phyloP scores from a whole-genome alignment of 2,113 vertebrate genomes.

The Leptocoma aspasia region DNA sequence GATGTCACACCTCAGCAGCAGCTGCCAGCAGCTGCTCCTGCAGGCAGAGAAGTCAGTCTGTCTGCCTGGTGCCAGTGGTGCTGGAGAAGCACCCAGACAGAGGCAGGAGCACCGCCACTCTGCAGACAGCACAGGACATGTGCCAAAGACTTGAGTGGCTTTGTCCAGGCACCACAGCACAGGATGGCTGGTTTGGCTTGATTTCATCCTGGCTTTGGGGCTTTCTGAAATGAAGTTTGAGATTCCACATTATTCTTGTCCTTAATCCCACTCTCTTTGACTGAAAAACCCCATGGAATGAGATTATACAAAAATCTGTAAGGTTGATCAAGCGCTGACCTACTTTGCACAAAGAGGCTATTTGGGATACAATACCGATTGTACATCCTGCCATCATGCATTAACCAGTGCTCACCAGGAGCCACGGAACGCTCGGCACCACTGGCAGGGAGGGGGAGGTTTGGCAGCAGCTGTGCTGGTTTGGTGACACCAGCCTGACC shows the following conservation, averaged over 20 bases:
- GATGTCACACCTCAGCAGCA: background rate
- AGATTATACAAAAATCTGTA: conserved; percentile 55
- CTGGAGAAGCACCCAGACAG: background rate
- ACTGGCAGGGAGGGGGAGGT: background rate
- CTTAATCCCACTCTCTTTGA: conserved; percentile 42
- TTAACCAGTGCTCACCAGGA: background rate
- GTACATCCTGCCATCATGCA: background rate
- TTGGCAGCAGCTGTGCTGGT: background rate
- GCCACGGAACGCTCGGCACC: background rate
- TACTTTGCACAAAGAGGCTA: conserved; percentile 52
- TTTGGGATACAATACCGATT: conserved; percentile 5
- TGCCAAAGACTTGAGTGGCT: background rate
- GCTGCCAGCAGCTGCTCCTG: background rate
- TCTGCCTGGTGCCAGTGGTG: background rate
- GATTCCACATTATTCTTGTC: background rate
- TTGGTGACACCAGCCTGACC: background rate
- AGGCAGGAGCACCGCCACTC: accelerated
- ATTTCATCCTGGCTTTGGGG: background rate
- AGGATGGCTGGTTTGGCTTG: background rate
- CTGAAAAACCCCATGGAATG: conserved; percentile 47
- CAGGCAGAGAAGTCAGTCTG: accelerated
- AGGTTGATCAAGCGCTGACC: conserved; percentile 59
- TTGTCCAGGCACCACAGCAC: background rate
- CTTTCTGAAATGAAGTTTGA: conserved; percentile 29
- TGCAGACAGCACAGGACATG: background rate